Base-by-base conservation (phyloP, 2,888 invertebrate genomes). In the Perizoma flavofasciatum region DNA sequence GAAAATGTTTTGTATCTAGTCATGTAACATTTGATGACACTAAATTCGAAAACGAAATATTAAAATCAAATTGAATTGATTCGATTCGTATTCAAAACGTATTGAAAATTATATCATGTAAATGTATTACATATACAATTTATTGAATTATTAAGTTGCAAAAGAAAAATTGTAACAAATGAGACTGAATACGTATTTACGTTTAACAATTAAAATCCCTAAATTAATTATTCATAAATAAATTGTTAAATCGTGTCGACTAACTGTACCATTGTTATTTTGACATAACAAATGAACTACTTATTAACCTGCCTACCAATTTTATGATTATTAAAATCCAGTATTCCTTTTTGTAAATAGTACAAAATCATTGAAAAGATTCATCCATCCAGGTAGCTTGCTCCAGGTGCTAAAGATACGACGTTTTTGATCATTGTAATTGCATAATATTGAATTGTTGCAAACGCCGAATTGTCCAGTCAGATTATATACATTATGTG, bases 181-280 rank as follows among this genome's bases (percentile, higher is more conserved):
- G 86, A 88, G 88, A 88, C 88, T 88, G 88, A 87, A 78, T 77
- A 78, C 80, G 83, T 86, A 82, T 85, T 85, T 81, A 82, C 75
- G 74, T 82, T 81, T 74, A 75, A 67, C 66, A 74, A 75, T 75
- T 71, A 61, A 56, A 67, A 61, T 63, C 65, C 56, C 69, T 71
- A 66, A 58, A 62, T 62, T 55, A 57, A 54, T 54, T 55, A 52
- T 58, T 22, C 34, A 46, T 6, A 10, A 54, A 47, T 50, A 22
- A 22, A 22, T 46, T 60, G 9, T 48, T 53, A 51, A 41, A 49
- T 53, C n/a, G 5, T 45, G 45, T 40, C 43, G 11, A 43, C 10
- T 32, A 7, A 45, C 22, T 22, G 22, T 22, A 22, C 22, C 22
- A 22, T 22, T 32, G 7, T 32, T 45, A 32, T 45, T 45, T 41